Percentiles rank a stretch among this genome's conserved stretches.
These are phyloP conservation scores for Formica aserva DNA, from an alignment of 2,888 invertebrate genomes.

Conservation along the genomic window DNA sequence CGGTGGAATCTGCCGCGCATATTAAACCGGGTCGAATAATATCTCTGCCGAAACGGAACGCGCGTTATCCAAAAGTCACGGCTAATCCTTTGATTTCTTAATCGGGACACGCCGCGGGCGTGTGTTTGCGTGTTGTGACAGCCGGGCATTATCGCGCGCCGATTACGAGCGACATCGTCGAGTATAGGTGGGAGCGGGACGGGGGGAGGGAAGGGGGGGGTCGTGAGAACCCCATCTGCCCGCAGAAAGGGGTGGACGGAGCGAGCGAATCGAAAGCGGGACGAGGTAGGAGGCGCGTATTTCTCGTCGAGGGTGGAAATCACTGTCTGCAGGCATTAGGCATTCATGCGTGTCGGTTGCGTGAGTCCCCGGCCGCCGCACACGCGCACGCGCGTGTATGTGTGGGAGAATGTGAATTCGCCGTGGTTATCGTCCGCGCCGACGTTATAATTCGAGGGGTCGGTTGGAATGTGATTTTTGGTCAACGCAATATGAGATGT, in stretches of 20 bases:
- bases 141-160: constrained; percentile 75
- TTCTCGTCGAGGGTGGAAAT: constrained; percentile 83
- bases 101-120: constrained; percentile 57
- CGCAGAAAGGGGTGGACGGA: constrained; percentile 59
- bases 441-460: constrained; percentile 80
- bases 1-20: neutral
- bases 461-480: constrained; percentile 79
- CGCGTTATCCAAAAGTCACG: constrained; percentile 41
- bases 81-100: constrained; percentile 72
- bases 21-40: neutral
- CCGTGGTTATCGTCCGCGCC: constrained; percentile 62
- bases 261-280: constrained; percentile 47
- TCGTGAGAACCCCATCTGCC: constrained; percentile 84
- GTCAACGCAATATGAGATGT: constrained; percentile 55
- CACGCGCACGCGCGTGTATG: constrained; percentile 41
- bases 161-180: constrained; percentile 79
- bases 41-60: constrained; percentile 41
- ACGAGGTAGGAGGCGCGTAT: constrained; percentile 70
- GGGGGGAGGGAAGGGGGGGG: constrained; percentile 56
- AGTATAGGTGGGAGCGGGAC: constrained; percentile 35
- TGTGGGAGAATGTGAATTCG: constrained; percentile 83
- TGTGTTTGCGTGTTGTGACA: constrained; percentile 79
- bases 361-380: constrained; percentile 65
- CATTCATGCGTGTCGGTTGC: constrained; percentile 82
- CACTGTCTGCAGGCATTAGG: constrained; percentile 84